phyloP scores from a whole-genome alignment of 2,888 invertebrate species.

The Caenorhabditis sinica region DNA sequence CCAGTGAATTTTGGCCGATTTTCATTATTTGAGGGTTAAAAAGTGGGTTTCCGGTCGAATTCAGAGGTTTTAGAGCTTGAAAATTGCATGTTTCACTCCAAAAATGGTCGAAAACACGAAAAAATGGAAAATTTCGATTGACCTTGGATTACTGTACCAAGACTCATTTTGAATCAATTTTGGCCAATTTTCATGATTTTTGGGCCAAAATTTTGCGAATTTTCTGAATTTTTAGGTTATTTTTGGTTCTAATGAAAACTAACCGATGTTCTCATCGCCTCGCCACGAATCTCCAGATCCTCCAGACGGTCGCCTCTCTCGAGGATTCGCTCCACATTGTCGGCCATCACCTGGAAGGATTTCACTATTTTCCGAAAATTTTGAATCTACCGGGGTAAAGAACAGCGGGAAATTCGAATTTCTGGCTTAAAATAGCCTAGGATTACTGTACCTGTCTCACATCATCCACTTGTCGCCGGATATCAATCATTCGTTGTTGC shows the following conservation, averaged over 20 bases:
- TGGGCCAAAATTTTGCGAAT: neutral
- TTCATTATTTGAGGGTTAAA: no score
- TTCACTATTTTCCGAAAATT: no score
- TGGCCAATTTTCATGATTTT: neutral
- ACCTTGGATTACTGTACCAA: no score
- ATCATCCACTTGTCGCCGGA: slow-evolving; percentile 66
- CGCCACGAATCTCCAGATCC: slow-evolving; percentile 76
- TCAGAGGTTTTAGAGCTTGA: no score
- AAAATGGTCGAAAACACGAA: neutral
- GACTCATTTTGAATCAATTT: no score
- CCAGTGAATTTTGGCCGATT: no score
- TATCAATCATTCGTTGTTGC: slow-evolving; percentile 55
- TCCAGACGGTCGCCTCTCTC: slow-evolving; percentile 82
- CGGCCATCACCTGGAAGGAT: slow-evolving; percentile 80
- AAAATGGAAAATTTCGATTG: neutral
- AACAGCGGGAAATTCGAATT: slow-evolving; percentile 12
- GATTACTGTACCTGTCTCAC: slow-evolving; percentile 33
- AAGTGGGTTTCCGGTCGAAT: no score
- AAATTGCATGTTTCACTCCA: no score
- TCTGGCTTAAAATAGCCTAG: neutral
- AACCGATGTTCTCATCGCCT: slow-evolving; percentile 76
- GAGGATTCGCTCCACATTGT: slow-evolving; percentile 81
- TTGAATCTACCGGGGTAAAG: no score
- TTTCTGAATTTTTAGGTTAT: neutral
- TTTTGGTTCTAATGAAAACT: slow-evolving; percentile 15